A percentile compares a stretch with the other conserved stretches of the same genome.
Evolutionary conservation across 2,888 invertebrate species (phyloP).

Genomic region (Urechis unicinctus): DNA sequence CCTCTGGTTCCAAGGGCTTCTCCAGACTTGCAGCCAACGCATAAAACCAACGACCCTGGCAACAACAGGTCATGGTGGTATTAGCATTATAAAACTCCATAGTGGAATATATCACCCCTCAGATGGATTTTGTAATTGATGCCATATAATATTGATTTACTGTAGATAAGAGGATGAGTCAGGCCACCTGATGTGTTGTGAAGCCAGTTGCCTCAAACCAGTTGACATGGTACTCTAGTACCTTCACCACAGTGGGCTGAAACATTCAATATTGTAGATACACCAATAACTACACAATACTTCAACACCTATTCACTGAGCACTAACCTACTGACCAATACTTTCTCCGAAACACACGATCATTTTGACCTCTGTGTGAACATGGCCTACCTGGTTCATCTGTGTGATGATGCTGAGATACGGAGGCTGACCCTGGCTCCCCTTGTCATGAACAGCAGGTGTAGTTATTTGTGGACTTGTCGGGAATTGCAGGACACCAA

Average conservation of each 20-base stretch:
- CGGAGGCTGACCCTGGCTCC: constrained; percentile 38
- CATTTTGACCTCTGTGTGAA: neutral
- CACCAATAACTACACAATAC: neutral
- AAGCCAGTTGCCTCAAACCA: constrained; percentile 53
- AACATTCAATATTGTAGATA: constrained; percentile 9
- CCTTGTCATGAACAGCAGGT: neutral
- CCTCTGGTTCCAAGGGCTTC: constrained; percentile 64
- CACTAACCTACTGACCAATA: no score
- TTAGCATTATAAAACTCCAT: no score
- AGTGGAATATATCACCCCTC: no score
- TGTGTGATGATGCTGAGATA: constrained; percentile 49
- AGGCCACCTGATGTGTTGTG: constrained; percentile 46
- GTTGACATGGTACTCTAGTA: constrained; percentile 55
- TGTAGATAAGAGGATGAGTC: no score
- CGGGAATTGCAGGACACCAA: constrained; percentile 29
- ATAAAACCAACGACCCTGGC: constrained; percentile 66
- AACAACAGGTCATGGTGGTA: neutral
- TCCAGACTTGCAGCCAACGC: constrained; percentile 62
- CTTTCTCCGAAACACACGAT: no score
- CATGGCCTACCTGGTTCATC: constrained; percentile 49
- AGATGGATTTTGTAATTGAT: no score
- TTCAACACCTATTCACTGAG: no score
- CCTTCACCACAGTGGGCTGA: constrained; percentile 50
- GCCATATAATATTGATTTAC: no score
- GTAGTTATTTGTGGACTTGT: neutral